A percentile compares a stretch with the other conserved stretches of the same genome.
Evolutionary conservation across 2,888 invertebrate genomes (phyloP).

Genomic region (Harpagoxenus sublaevis): DNA sequence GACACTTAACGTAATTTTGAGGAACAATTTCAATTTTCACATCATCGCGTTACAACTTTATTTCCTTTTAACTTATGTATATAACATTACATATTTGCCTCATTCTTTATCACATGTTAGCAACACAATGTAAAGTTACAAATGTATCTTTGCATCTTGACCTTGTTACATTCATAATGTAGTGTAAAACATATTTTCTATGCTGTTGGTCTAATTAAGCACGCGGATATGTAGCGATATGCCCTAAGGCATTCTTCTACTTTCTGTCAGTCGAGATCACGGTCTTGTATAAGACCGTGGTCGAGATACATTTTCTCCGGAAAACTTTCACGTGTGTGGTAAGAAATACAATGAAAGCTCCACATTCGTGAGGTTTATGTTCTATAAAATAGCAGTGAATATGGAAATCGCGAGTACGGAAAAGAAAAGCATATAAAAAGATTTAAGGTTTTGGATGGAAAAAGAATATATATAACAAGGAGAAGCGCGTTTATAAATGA

Average conservation of each 20-base stretch:
- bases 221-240: background rate
- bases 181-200: constrained; percentile 14
- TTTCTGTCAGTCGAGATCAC: constrained; percentile 3
- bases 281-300: too few relatives aligned
- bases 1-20: background rate
- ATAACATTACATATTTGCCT: too few relatives aligned
- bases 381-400: background rate
- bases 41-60: background rate
- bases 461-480: background rate
- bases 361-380: background rate
- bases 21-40: background rate
- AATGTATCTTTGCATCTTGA: constrained; percentile 1
- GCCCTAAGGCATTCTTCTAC: background rate
- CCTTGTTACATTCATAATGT: constrained; percentile 12
- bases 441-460: background rate
- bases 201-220: constrained; percentile 18
- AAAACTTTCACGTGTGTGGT: background rate
- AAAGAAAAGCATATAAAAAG: background rate
- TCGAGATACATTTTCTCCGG: background rate
- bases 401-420: constrained; percentile 1
- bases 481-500: background rate
- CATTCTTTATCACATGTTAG: too few relatives aligned
- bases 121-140: background rate
- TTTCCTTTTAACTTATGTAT: background rate
- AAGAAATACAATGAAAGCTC: background rate